phyloP scores from a whole-genome alignment of 1,140 invertebrate species.

The Lethocerus indicus region DNA sequence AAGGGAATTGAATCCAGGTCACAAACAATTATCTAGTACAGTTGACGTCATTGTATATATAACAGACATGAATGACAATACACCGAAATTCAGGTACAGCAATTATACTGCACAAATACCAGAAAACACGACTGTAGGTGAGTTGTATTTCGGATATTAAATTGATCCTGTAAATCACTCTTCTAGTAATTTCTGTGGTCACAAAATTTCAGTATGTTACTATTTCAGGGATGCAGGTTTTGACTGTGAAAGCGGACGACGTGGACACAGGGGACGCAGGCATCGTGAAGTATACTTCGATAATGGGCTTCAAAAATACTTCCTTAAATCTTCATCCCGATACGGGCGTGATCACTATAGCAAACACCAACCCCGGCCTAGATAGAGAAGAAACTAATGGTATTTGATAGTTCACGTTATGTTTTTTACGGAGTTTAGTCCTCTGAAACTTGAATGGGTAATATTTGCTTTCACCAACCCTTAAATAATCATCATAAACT shows the following conservation, averaged over 20 bases:
- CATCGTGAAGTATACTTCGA: slow-evolving; percentile 35
- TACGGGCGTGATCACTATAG: slow-evolving; percentile 61
- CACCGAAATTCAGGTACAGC: slow-evolving; percentile 56
- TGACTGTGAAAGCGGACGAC: slow-evolving; percentile 44
- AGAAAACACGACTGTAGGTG: slow-evolving; percentile 63
- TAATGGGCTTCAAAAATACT: slow-evolving; percentile 54
- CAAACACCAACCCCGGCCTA: slow-evolving; percentile 50
- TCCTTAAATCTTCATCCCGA: slow-evolving; percentile 59
- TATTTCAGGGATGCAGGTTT: slow-evolving; percentile 7
- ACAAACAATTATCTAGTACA: slow-evolving; percentile 32
- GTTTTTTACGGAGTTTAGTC: no score
- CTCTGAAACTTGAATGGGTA: no score
- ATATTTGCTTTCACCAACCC: no score
- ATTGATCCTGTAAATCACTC: slow-evolving; percentile 43
- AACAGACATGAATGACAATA: slow-evolving; percentile 79
- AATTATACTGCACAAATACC: slow-evolving; percentile 53
- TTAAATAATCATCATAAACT: no score
- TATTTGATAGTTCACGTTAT: no score
- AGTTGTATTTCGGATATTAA: slow-evolving; percentile 19
- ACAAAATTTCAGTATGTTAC: no score
- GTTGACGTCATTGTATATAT: slow-evolving; percentile 63
- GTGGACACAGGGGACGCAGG: slow-evolving; percentile 48
- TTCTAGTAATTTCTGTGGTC: no score
- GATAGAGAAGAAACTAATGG: slow-evolving; percentile 61
- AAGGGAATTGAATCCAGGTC: slow-evolving; percentile 51